Base-by-base conservation (phyloP, 2,888 invertebrate species). In the Keiferia lycopersicella region DNA sequence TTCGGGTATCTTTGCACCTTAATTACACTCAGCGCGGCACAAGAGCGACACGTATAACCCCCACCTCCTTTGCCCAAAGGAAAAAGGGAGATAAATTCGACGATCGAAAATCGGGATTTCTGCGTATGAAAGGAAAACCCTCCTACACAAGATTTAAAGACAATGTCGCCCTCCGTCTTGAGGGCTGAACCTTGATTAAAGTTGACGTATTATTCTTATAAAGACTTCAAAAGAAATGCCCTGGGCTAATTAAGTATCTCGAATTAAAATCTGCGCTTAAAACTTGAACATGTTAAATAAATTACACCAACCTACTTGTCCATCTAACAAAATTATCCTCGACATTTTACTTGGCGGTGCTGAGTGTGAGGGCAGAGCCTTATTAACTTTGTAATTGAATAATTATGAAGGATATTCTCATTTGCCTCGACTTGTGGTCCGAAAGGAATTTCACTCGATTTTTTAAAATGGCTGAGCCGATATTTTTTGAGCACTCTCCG, bases 1-100 rank as follows among this genome's bases (percentile, higher is more conserved):
- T 88, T 87, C 80, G 87, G 88, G 84, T 89, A 91, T 90, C 91
- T 88, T 90, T 89, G 86, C 89, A 88, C 91, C 88, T 90, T 91
- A 91, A 91, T 91, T 90, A 89, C 87, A 84, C 86, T 83, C 79
- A 69, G 80, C 82, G 78, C 77, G 71, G 77, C 75, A 81, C 78
- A 84, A 86, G 87, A 82, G 83, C 82, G 82, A 84, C 87, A 87
- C 87, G 87, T 87, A 84, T 83, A 77, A 71, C 71, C 82, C 82
- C 83, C 74, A 79, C 81, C 78, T 80, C 75, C 79, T 72, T 74
- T 69, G 73, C 77, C 76, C 71, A 82, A 85, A 82, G 82, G 78
- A 79, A 77, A 81, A 80, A 75, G 75, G 73, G 78, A 76, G 75
- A 71, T 74, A 73, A 77, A 78, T 78, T 78, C 78, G 77, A 81